These are phyloP conservation scores for Acrobasis suavella DNA, from an alignment of 2,888 invertebrate species.

Conservation along the genomic window DNA sequence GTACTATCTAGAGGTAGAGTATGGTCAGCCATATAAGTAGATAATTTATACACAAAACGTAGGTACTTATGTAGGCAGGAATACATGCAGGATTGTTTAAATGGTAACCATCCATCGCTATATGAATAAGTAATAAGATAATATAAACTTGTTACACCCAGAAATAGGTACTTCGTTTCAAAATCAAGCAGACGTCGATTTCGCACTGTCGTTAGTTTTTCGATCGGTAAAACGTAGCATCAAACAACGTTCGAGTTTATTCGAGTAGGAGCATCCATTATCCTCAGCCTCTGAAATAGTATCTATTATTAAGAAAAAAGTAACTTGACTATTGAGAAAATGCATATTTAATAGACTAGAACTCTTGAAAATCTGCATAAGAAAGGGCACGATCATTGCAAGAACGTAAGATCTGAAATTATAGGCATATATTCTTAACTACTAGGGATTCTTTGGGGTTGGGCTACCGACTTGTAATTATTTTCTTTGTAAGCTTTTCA, in stretches of 20 bases:
- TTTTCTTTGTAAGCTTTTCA: too few species aligned
- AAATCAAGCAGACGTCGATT: constrained; percentile 11
- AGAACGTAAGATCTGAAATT: too few species aligned
- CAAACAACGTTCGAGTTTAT: constrained; percentile 70
- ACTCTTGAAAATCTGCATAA: too few species aligned
- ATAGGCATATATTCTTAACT: too few species aligned
- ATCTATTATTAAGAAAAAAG: not conserved
- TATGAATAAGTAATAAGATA: not conserved
- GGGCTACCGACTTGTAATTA: too few species aligned
- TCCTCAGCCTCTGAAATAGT: constrained; percentile 69
- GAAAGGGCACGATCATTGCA: too few species aligned
- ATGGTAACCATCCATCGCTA: not conserved
- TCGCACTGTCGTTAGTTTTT: constrained; percentile 33
- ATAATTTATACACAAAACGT: not conserved
- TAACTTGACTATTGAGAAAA: too few species aligned
- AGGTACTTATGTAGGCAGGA: not conserved
- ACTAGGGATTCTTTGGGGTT: too few species aligned
- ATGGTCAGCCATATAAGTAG: not conserved
- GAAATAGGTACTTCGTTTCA: not conserved
- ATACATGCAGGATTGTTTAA: not conserved
- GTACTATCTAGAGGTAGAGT: not conserved
- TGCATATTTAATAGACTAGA: too few species aligned
- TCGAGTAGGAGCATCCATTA: constrained; percentile 74
- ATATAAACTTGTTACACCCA: too few species aligned
- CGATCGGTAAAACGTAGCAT: constrained; percentile 70